Evolutionary conservation across 2,888 invertebrate genomes (phyloP).

Genomic region (Bruchidius siliquastri): DNA sequence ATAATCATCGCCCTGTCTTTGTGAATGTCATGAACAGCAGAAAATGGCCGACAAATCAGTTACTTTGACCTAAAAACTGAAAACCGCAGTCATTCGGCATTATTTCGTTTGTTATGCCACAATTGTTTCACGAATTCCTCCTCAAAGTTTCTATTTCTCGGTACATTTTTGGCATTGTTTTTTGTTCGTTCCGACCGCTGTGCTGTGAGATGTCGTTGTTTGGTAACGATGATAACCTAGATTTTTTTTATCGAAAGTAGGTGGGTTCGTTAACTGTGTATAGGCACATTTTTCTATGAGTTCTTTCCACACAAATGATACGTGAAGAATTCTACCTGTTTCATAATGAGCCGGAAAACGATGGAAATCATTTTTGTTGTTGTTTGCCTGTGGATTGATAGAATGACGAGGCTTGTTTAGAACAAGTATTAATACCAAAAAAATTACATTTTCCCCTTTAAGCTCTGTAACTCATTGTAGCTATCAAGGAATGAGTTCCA

Average conservation of each 20-base stretch:
- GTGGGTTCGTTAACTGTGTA: neutral
- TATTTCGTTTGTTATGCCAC: neutral
- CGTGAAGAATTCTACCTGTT: no score
- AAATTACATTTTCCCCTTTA: no score
- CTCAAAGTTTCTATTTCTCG: neutral
- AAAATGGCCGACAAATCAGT: no score
- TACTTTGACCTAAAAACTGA: neutral
- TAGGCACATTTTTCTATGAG: neutral
- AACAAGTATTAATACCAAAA: no score
- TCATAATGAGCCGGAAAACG: no score
- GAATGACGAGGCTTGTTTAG: no score
- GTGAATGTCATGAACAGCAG: neutral
- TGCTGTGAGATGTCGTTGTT: neutral
- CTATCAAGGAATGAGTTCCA: no score
- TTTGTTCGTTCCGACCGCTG: neutral
- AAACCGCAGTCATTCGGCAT: neutral
- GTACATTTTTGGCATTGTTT: neutral
- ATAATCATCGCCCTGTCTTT: neutral
- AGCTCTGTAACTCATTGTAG: no score
- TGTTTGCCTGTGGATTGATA: no score
- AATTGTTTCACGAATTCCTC: neutral
- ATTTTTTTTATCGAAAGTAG: neutral
- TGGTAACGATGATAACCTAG: neutral
- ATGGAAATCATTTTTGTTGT: no score
- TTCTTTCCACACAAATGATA: no score